Evolutionary conservation across 1,140 invertebrate species (phyloP).

Genomic region (Hylaeus volcanicus): DNA sequence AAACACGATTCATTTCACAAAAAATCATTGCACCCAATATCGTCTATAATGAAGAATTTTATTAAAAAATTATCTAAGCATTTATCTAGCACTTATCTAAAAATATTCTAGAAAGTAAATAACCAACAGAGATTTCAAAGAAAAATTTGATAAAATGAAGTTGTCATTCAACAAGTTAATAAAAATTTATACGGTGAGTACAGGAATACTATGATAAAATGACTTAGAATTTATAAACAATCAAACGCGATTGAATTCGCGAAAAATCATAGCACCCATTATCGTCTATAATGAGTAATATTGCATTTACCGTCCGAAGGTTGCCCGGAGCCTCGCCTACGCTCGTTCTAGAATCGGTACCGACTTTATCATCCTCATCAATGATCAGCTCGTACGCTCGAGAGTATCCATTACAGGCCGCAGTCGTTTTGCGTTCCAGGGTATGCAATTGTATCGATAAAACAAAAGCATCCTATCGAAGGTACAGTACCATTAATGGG

Average conservation of each 20-base stretch:
- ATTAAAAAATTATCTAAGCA: too few species aligned
- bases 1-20: too few species aligned
- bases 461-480: slow-evolving; percentile 62
- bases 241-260: neutral
- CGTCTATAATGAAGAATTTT: too few species aligned
- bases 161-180: too few species aligned
- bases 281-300: neutral
- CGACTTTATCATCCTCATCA: slow-evolving; percentile 60
- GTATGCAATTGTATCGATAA: slow-evolving; percentile 66
- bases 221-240: too few species aligned
- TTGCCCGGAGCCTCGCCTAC: neutral
- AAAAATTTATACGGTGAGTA: too few species aligned
- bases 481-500: slow-evolving; percentile 61
- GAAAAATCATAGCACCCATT: neutral
- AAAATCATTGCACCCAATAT: too few species aligned
- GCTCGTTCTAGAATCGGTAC: slow-evolving; percentile 50
- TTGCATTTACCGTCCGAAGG: slow-evolving; percentile 1
- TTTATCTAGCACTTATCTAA: too few species aligned
- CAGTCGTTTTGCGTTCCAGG: slow-evolving; percentile 39
- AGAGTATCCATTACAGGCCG: slow-evolving; percentile 55
- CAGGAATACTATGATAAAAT: too few species aligned
- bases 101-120: too few species aligned
- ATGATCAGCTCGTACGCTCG: slow-evolving; percentile 48
- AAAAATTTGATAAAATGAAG: too few species aligned
- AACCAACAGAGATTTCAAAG: too few species aligned